Conservation (phyloP, 2,888 invertebrate genomes). For the Cosmopolites sordidus region DNA sequence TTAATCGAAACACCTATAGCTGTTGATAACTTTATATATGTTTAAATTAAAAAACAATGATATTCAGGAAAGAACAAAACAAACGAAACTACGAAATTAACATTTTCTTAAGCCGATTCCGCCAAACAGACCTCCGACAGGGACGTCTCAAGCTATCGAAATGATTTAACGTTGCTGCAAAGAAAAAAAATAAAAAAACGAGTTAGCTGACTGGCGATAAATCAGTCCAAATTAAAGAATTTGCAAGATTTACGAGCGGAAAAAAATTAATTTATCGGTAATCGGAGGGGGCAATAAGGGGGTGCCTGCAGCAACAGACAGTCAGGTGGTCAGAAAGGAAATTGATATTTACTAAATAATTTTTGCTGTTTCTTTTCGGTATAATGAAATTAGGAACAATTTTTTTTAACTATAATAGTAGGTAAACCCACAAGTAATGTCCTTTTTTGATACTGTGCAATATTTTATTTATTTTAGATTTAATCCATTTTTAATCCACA, state of each 20-base stretch:
- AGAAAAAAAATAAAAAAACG: constrained; percentile 18
- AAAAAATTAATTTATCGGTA: constrained; percentile 1
- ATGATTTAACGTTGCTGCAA: constrained; percentile 1
- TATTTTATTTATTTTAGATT: too few species aligned
- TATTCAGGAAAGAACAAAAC: too few species aligned
- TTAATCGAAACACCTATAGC: too few species aligned
- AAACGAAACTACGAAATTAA: too few species aligned
- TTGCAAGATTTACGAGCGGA: not conserved
- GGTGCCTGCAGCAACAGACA: not conserved
- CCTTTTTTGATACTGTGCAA: too few species aligned
- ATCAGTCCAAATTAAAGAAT: not conserved
- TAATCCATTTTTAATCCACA: too few species aligned
- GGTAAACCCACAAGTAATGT: too few species aligned
- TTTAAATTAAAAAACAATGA: too few species aligned
- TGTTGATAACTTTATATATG: too few species aligned
- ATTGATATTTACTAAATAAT: not conserved
- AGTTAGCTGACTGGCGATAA: not conserved
- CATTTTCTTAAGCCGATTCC: too few species aligned
- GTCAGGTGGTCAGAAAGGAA: not conserved
- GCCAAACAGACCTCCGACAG: not conserved
- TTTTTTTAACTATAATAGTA: too few species aligned
- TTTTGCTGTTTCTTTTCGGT: not conserved
- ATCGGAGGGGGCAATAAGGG: not conserved
- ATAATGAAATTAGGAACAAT: constrained; percentile 2
- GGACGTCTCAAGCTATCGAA: not conserved